A percentile compares a stretch with the other conserved stretches of the same genome.
Evolutionary conservation across 1,140 invertebrate species (phyloP).

Genomic region (Cotesia chilonis): DNA sequence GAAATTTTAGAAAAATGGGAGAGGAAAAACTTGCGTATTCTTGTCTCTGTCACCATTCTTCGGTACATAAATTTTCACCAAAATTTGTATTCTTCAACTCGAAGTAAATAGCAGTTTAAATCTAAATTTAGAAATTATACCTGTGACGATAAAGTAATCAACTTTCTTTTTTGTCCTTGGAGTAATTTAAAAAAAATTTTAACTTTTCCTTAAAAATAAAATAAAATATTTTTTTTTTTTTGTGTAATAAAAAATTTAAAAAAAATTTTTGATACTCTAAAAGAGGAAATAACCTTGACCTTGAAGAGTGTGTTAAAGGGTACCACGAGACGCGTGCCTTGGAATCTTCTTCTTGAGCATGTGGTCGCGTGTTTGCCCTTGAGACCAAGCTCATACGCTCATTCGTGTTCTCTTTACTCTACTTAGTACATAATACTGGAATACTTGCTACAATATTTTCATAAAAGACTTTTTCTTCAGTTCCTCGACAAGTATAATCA

Average conservation of each 20-base stretch:
- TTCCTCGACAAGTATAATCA: no score
- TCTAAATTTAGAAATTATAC: no score
- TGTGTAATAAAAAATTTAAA: no score
- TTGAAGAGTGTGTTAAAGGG: slow-evolving; percentile 29
- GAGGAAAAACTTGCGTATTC: no score
- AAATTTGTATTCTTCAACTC: not conserved
- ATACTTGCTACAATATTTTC: not conserved
- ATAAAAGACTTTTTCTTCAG: no score
- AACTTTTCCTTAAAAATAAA: not conserved
- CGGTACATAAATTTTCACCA: no score
- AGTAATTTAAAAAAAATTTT: not conserved
- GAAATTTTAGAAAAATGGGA: no score
- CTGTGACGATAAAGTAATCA: no score
- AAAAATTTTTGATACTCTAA: no score
- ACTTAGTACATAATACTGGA: not conserved
- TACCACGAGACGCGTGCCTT: slow-evolving; percentile 36
- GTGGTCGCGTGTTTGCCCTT: slow-evolving; percentile 36
- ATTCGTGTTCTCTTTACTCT: slow-evolving; percentile 15
- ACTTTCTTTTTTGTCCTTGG: not conserved
- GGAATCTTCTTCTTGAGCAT: slow-evolving; percentile 9
- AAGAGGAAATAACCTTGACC: slow-evolving; percentile 37
- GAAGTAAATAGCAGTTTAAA: not conserved
- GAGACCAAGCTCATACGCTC: slow-evolving; percentile 24
- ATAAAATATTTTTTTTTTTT: not conserved
- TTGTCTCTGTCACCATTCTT: no score